Conservation (phyloP, 2,113 vertebrate species). For the Shinisaurus crocodilurus region DNA sequence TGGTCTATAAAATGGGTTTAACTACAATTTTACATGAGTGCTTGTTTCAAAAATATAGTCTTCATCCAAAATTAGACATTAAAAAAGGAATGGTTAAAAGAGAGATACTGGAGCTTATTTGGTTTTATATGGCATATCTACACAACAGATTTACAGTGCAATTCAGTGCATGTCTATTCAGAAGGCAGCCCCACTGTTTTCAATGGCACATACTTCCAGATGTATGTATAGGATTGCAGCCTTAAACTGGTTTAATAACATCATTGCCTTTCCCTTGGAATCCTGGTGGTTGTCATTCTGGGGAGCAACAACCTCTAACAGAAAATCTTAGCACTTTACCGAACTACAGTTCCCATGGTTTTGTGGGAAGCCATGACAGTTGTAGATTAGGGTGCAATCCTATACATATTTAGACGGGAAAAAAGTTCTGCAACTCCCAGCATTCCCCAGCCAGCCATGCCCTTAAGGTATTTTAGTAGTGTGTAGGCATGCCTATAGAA, state of each 20-base stretch:
- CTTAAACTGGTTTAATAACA: neutral
- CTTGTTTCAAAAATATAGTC: neutral
- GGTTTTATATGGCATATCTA: neutral
- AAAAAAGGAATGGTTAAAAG: neutral
- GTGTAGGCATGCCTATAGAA: too few species aligned
- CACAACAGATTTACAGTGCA: too few species aligned
- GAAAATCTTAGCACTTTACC: neutral
- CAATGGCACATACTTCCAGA: too few species aligned
- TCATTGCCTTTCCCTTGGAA: neutral
- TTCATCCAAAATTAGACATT: neutral
- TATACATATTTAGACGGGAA: too few species aligned
- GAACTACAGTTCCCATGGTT: neutral
- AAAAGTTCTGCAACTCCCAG: too few species aligned
- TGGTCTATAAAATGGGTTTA: neutral
- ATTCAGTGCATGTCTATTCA: neutral
- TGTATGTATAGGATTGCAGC: too few species aligned
- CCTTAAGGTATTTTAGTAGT: too few species aligned
- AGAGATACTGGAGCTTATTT: neutral
- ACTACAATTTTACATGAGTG: rapidly evolving
- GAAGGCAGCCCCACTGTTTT: too few species aligned
- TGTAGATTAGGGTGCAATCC: too few species aligned
- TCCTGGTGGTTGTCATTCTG: neutral
- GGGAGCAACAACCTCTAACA: neutral
- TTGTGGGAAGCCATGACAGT: neutral
- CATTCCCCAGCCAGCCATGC: too few species aligned